Base-by-base conservation (phyloP, 2,888 invertebrate species). In the Acheta domesticus region DNA sequence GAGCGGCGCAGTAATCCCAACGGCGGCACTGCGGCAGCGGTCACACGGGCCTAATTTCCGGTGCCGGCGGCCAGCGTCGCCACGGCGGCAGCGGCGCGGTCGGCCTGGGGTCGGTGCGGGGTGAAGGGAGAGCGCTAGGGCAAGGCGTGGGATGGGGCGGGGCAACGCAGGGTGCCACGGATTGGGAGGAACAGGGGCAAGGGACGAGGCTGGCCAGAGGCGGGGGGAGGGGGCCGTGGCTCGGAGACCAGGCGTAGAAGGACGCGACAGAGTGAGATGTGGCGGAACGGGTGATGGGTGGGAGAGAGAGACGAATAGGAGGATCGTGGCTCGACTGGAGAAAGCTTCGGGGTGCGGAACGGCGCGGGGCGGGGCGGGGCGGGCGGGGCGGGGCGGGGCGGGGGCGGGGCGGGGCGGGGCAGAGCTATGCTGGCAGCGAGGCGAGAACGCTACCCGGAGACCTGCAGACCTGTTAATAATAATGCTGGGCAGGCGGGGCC, bases 11-110 rank as follows among this genome's bases (percentile, higher is more conserved):
- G 62, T 62, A 36, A 36, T 36, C 36, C 36, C 36, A 36, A 36
- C 36, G 62, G 62, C 62, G 16, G 62, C 62, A n/a, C 62, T 14
- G 62, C 62, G 62, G 62, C n/a, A n/a, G 62, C n/a, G 62, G 62
- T 62, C 62, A 62, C 62, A 19, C n/a, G 62, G 62, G 62, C 62
- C 62, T 62, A 62, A 62, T 62, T 62, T 62, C 62, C 62, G 62
- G 62, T 62, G 62, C 36, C 36, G 62, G 62, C 62, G 62, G n/a
- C 62, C 62, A 36, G 36, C 36, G 36, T 36, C 36, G 36, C 36
- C 36, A 36, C 36, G 36, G 36, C 36, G 36, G 36, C 36, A 36
- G 36, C 36, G 36, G 36, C 36, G 62, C 62, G 62, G 62, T 19
- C 36, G 16, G 11, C 14, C 62, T 3, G 16, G 62, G 16, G 14